These are phyloP conservation scores for Clarias magur DNA, from an alignment of 2,113 vertebrate genomes.

Conservation along the genomic window DNA sequence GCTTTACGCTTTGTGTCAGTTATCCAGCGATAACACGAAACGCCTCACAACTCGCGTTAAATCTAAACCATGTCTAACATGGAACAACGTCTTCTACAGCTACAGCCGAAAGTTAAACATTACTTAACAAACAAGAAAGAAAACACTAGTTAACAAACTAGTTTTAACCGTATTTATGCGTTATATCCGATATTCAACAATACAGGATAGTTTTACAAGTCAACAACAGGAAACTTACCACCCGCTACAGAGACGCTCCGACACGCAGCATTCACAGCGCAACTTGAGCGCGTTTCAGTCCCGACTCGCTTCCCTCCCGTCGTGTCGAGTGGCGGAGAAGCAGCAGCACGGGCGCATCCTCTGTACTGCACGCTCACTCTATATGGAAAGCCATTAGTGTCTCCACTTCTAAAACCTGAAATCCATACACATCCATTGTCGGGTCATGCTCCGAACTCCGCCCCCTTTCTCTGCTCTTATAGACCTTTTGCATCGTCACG, in stretches of 20 bases:
- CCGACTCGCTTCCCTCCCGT: not conserved
- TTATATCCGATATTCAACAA: not conserved
- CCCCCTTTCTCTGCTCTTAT: not conserved
- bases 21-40: not conserved
- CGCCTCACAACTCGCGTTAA: not conserved
- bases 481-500: not conserved
- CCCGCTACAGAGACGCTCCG: not conserved
- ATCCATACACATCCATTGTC: too few relatives aligned
- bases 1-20: not conserved
- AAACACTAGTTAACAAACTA: not conserved
- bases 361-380: not conserved
- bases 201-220: not conserved
- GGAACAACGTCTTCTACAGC: not conserved
- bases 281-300: not conserved
- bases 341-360: not conserved
- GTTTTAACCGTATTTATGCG: not conserved
- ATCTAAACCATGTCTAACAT: not conserved
- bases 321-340: not conserved
- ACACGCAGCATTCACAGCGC: not conserved
- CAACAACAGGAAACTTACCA: not conserved
- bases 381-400: slow-evolving; percentile 13
- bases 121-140: not conserved
- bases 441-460: not conserved
- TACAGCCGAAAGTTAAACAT: not conserved
- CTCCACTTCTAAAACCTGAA: not conserved